Conservation (phyloP, 2,888 invertebrate genomes). For the Mechanitis messenoides region DNA sequence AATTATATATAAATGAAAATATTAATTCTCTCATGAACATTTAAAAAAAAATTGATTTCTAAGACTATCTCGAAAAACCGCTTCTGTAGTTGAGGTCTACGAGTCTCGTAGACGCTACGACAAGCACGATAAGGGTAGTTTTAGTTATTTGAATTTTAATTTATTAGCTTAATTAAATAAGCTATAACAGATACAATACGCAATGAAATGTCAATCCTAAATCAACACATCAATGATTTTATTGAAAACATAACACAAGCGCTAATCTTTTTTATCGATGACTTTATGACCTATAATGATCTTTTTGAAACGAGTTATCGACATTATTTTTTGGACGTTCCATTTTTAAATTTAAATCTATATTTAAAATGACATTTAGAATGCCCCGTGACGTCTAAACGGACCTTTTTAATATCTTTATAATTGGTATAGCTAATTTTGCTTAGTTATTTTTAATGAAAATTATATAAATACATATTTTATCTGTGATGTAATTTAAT, state of each 20-base stretch:
- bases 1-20: too few species aligned
- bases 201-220: constrained; percentile 23
- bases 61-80: background rate
- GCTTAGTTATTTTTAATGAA: background rate
- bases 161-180: background rate
- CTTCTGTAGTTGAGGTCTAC: constrained; percentile 48
- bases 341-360: constrained; percentile 25
- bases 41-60: too few species aligned
- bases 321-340: constrained; percentile 15
- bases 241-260: constrained; percentile 50
- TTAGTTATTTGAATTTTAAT: background rate
- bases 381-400: constrained; percentile 16
- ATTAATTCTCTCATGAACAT: too few species aligned
- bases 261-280: constrained; percentile 72
- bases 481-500: constrained; percentile 49
- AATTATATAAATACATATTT: too few species aligned
- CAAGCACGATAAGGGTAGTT: constrained; percentile 9
- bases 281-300: constrained; percentile 70
- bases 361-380: constrained; percentile 21
- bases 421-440: background rate
- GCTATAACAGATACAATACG: constrained; percentile 10
- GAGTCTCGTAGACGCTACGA: constrained; percentile 61
- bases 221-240: constrained; percentile 39
- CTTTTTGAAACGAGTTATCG: constrained; percentile 36
- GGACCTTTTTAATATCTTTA: constrained; percentile 24